Evolutionary conservation across 2,888 invertebrate species (phyloP), one percentile per base, ranked within the genome.

Genomic region (Barypeithes pellucidus): DNA sequence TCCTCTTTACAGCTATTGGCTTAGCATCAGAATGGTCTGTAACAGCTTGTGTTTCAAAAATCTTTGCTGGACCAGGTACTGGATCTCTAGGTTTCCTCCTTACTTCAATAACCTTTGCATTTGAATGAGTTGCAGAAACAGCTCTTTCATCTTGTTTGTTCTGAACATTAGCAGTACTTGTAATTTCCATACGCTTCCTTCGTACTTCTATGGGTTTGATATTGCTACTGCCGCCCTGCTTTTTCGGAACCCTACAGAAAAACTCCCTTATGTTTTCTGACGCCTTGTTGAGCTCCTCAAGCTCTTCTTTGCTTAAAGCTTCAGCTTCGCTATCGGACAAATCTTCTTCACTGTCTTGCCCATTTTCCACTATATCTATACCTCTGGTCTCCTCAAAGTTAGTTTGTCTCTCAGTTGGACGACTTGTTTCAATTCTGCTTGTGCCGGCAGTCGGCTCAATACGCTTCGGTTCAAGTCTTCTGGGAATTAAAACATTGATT

Each of bases 221-320:
- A 39, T 52, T 20, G 12, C 22, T 36, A 20, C 22, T 3, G 33
- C 16, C 9, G 1, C 20, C 22, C 11, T 41, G 39, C 5, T 20
- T 57, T 12, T 62, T 67, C 5, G 73, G 70, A 41, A 47, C n/a
- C 29, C 59, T 39, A 36, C 63, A 41, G 43, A 66, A 75, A 41
- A 75, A 73, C 39, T 65, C 60, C 72, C 77, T 24, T 66, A 65
- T 47, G 70, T 66, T 43, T 9, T 29, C 43, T 3, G 75, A 67
- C 16, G 75, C 72, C 9, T 39, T 60, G 11, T 61, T n/a, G 8
- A 41, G 45, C 3, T 68, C 63, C 69, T 73, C 60, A 12, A 50
- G 66, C 63, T 72, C 52, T 54, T 67, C 54, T 54, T 54, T 54
- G 7, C 54, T 54, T 16, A 54, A 9, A 14, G 7, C n/a, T 54